Conservation (phyloP, 2,888 invertebrate genomes). For the Oscheius sp. region DNA sequence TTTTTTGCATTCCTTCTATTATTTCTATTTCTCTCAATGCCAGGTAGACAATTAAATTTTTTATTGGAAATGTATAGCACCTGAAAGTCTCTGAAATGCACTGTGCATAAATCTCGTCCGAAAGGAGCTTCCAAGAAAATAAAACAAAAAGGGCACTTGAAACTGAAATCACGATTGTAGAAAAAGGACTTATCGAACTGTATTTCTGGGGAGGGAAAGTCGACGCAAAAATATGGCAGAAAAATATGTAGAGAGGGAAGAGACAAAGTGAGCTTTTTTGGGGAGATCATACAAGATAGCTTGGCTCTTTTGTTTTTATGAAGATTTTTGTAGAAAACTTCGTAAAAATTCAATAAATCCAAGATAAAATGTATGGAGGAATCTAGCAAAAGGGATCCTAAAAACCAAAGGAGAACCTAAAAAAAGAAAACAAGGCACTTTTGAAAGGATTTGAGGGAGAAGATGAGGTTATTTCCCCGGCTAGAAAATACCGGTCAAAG, state of each 20-base stretch:
- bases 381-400: no score
- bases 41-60: no score
- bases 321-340: no score
- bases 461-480: no score
- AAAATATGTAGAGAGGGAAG: neutral
- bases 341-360: no score
- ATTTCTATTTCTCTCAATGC: no score
- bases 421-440: slow-evolving; percentile 24
- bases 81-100: slow-evolving; percentile 18
- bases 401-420: no score
- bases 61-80: slow-evolving; percentile 20
- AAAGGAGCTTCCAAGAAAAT: neutral
- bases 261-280: no score
- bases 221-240: neutral
- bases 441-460: slow-evolving; percentile 6
- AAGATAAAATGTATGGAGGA: neutral
- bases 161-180: slow-evolving; percentile 24
- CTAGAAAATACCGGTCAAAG: neutral
- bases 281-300: no score
- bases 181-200: slow-evolving; percentile 1
- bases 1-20: no score
- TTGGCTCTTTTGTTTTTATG: no score
- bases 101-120: slow-evolving; percentile 6
- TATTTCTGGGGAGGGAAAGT: no score
- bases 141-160: slow-evolving; percentile 25